These are phyloP conservation scores for Drosophila novamexicana DNA, from an alignment of 1,140 invertebrate genomes.

Conservation along the genomic window DNA sequence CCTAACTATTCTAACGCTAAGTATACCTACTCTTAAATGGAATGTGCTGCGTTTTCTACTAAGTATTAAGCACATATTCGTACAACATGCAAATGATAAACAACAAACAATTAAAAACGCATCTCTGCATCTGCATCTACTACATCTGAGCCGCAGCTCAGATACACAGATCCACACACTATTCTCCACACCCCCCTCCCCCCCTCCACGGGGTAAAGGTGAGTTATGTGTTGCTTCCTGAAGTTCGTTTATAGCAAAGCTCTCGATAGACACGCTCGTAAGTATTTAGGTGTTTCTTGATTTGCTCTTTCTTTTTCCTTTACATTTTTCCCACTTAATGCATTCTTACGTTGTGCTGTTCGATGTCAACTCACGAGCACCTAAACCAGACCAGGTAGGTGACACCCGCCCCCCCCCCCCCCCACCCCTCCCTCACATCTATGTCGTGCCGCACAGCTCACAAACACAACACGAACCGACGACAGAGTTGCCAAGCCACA, in stretches of 20 bases:
- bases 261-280: slow-evolving; percentile 5
- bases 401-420: too few species aligned
- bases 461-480: slow-evolving; percentile 33
- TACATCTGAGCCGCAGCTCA: slow-evolving; percentile 1
- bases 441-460: slow-evolving; percentile 46
- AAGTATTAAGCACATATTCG: slow-evolving; percentile 50
- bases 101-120: slow-evolving; percentile 18
- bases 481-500: slow-evolving; percentile 41
- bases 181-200: too few species aligned
- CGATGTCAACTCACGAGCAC: slow-evolving; percentile 19
- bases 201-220: slow-evolving; percentile 18
- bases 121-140: slow-evolving; percentile 32
- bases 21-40: slow-evolving; percentile 54
- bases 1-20: slow-evolving; percentile 36
- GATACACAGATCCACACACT: slow-evolving; percentile 5
- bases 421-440: neutral
- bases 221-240: slow-evolving; percentile 32
- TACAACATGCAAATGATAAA: slow-evolving; percentile 1
- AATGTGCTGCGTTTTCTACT: slow-evolving; percentile 58
- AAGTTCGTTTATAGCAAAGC: too few species aligned
- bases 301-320: too few species aligned
- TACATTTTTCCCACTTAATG: neutral
- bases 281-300: slow-evolving; percentile 18
- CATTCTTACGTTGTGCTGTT: slow-evolving; percentile 33
- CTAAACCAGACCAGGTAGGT: slow-evolving; percentile 52